These are phyloP conservation scores for Morbakka virulenta DNA, from an alignment of 30 jellyfish, hydroid and myxozoan genomes.

Conservation along the genomic window DNA sequence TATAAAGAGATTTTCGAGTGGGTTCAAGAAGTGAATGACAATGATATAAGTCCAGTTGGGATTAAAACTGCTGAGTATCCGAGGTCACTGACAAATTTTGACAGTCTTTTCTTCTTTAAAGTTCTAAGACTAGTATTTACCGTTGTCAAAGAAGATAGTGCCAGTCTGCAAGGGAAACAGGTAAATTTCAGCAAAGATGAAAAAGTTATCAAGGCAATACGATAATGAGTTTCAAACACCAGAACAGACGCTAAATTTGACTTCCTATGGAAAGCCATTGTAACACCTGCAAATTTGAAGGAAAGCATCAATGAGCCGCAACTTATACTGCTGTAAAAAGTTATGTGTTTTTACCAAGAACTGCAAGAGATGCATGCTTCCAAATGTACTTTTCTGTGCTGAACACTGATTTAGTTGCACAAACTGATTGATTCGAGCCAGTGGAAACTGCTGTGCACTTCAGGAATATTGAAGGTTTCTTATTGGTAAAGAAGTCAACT, in stretches of 20 bases:
- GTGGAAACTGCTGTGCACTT: conserved; percentile 26
- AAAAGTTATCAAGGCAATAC: background rate
- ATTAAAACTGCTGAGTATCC: conserved; percentile 53
- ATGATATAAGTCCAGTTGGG: conserved; percentile 38
- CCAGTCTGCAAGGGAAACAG: conserved; percentile 48
- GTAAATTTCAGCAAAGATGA: conserved; percentile 32
- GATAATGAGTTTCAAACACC: conserved; percentile 21
- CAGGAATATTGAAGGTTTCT: conserved; percentile 24
- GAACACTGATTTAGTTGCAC: conserved; percentile 9
- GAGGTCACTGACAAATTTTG: conserved; percentile 49
- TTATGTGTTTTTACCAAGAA: background rate
- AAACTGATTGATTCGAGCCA: conserved; percentile 17
- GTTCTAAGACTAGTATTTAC: conserved; percentile 44
- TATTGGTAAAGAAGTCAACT: conserved; percentile 30
- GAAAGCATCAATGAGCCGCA: conserved; percentile 4
- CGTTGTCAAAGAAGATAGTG: conserved; percentile 55
- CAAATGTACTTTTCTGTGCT: conserved; percentile 14
- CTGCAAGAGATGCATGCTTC: conserved; percentile 25
- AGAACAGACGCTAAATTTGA: conserved; percentile 32
- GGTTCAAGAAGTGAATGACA: conserved; percentile 55
- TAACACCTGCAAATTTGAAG: background rate
- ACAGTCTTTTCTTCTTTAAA: conserved; percentile 23
- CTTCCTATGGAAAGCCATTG: background rate
- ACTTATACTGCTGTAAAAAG: background rate
- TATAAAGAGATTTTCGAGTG: conserved; percentile 22